A percentile compares a stretch with the other conserved stretches of the same genome.
phyloP scores from a whole-genome alignment of 2,113 vertebrate species.

The Tupaia chinensis region DNA sequence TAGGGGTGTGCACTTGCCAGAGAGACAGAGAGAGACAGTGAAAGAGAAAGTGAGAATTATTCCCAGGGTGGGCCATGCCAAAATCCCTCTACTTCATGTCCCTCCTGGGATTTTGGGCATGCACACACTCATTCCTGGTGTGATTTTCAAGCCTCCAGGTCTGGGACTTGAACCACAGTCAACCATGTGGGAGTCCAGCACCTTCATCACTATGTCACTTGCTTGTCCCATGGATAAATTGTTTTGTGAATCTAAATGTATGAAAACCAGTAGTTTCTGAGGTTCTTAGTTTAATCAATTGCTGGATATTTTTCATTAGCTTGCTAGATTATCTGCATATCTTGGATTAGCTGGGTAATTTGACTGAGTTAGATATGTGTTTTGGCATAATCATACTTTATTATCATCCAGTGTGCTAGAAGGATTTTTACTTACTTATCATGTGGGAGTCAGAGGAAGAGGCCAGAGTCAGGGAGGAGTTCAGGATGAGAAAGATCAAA shows the following conservation, averaged over 20 bases:
- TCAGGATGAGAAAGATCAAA: constrained; percentile 11
- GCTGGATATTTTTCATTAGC: neutral
- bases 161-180: no score
- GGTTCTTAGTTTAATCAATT: neutral
- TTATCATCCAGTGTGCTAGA: neutral
- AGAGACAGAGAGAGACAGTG: no score
- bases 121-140: no score
- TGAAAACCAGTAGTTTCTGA: neutral
- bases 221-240: neutral
- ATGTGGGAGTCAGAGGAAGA: constrained; percentile 30
- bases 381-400: constrained; percentile 16
- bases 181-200: no score
- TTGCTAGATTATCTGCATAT: constrained; percentile 8
- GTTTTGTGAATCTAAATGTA: neutral
- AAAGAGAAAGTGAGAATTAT: no score
- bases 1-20: no score
- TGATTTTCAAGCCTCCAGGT: no score
- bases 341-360: constrained; percentile 35
- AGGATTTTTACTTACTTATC: neutral
- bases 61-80: no score
- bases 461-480: neutral
- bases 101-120: no score
- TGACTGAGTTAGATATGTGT: neutral
- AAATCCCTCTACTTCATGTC: no score
- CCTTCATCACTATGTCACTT: no score